Percentiles rank a stretch among this genome's conserved stretches.
Evolutionary conservation across 2,113 vertebrate genomes (phyloP).

Genomic region (Oxygymnocypris stewartii): DNA sequence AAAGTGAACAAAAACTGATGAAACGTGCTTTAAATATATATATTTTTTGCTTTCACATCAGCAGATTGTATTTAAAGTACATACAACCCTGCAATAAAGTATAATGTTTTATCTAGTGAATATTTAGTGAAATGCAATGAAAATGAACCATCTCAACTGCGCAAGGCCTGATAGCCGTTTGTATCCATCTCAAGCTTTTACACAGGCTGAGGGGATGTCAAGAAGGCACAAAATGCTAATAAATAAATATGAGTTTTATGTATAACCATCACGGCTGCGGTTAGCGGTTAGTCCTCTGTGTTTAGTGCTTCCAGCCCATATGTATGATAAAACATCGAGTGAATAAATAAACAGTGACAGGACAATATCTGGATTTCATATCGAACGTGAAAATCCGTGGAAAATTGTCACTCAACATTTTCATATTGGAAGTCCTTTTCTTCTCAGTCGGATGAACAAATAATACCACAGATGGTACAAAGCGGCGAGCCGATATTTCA

Average conservation of each 20-base stretch:
- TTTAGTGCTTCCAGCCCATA: constrained; percentile 30
- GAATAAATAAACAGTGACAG: constrained; percentile 43
- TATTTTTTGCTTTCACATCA: too few relatives aligned
- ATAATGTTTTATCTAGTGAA: constrained; percentile 49
- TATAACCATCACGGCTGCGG: neutral
- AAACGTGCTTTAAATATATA: neutral
- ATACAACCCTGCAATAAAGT: too few relatives aligned
- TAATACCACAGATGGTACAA: constrained; percentile 61
- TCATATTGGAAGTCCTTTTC: constrained; percentile 53
- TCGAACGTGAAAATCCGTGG: constrained; percentile 34
- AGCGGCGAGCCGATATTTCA: constrained; percentile 57
- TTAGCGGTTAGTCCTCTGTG: constrained; percentile 8
- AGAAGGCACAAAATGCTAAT: constrained; percentile 29
- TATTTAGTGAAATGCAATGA: neutral
- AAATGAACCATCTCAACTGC: neutral
- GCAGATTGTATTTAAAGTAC: too few relatives aligned
- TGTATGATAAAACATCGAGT: constrained; percentile 39
- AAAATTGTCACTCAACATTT: constrained; percentile 46
- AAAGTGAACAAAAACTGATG: neutral
- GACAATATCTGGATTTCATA: constrained; percentile 42
- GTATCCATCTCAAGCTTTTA: constrained; percentile 27
- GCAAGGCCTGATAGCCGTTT: neutral
- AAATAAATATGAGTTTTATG: constrained; percentile 45
- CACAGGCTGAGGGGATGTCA: constrained; percentile 17
- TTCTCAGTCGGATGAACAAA: constrained; percentile 54